A percentile compares a stretch with the other conserved stretches of the same genome.
These are phyloP conservation scores for Chloropsis hardwickii DNA, from an alignment of 2,113 vertebrate species.

Conservation along the genomic window DNA sequence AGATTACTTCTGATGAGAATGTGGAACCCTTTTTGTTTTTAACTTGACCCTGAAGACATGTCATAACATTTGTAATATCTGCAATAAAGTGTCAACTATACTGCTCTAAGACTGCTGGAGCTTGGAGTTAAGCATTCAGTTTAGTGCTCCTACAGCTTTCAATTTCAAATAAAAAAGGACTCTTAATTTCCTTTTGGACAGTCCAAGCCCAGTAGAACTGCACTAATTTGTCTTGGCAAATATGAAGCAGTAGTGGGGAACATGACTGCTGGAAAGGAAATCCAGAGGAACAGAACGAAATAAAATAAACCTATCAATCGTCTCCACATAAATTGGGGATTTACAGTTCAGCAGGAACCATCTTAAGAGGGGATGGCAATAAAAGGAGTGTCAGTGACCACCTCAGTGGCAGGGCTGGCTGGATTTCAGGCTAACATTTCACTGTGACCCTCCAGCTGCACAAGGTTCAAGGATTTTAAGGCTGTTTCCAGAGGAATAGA, in stretches of 20 bases:
- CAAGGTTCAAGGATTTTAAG: not conserved
- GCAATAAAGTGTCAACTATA: conserved; percentile 66
- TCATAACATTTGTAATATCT: conserved; percentile 73
- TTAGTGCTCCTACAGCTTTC: conserved; percentile 59
- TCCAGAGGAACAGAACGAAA: not conserved
- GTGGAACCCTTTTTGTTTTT: conserved; percentile 70
- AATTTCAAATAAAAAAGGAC: conserved; percentile 45
- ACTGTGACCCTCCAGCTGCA: not conserved
- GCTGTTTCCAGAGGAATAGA: not conserved
- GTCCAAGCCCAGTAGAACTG: not conserved
- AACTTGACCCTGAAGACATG: conserved; percentile 73
- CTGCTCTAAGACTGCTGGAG: conserved; percentile 52
- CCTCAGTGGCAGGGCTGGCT: not conserved
- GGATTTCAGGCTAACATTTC: not conserved
- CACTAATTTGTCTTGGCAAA: conserved; percentile 35
- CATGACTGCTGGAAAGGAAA: not conserved
- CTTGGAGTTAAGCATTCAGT: conserved; percentile 61
- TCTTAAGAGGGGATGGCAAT: not conserved
- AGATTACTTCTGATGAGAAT: conserved; percentile 65
- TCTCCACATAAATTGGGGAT: not conserved
- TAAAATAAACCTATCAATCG: not conserved
- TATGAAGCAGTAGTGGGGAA: not conserved
- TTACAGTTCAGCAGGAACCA: not conserved
- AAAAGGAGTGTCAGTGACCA: not conserved
- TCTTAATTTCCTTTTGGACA: conserved; percentile 52